These are phyloP conservation scores for Poeciliopsis presidionis DNA, from an alignment of 2,797 vertebrate species.

Conservation along the genomic window DNA sequence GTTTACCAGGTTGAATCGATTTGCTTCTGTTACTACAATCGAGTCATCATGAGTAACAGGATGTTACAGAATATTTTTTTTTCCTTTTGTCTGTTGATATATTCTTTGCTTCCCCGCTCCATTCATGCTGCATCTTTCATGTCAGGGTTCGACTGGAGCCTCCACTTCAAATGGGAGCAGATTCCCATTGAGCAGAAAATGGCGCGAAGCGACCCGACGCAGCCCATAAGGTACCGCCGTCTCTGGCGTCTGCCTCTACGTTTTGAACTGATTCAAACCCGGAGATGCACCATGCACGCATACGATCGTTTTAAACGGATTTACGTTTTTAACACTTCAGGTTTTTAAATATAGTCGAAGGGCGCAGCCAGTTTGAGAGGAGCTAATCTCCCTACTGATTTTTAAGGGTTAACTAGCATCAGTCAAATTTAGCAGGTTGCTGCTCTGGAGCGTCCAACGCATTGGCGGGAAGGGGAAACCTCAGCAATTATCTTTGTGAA, in stretches of 20 bases:
- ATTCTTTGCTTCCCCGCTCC: not conserved
- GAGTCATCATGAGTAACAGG: too few species aligned
- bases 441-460: not conserved
- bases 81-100: not conserved
- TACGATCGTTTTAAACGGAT: not conserved
- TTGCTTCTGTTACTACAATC: not conserved
- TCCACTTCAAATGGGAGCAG: conserved; percentile 99
- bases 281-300: not conserved
- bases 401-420: not conserved
- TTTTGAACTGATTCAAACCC: not conserved
- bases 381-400: not conserved
- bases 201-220: conserved; percentile 92
- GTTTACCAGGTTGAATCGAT: not conserved
- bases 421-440: not conserved
- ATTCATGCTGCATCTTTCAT: not conserved
- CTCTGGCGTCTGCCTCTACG: too few species aligned
- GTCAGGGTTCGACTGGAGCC: conserved; percentile 98
- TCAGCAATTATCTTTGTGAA: not conserved
- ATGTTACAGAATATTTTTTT: not conserved
- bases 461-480: not conserved
- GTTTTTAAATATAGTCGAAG: not conserved
- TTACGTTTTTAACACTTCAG: not conserved
- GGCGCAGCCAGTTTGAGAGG: not conserved
- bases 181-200: conserved; percentile 98
- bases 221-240: conserved; percentile 86